Base-by-base conservation (phyloP, 1,140 invertebrate genomes). In the Amyelois transitella region DNA sequence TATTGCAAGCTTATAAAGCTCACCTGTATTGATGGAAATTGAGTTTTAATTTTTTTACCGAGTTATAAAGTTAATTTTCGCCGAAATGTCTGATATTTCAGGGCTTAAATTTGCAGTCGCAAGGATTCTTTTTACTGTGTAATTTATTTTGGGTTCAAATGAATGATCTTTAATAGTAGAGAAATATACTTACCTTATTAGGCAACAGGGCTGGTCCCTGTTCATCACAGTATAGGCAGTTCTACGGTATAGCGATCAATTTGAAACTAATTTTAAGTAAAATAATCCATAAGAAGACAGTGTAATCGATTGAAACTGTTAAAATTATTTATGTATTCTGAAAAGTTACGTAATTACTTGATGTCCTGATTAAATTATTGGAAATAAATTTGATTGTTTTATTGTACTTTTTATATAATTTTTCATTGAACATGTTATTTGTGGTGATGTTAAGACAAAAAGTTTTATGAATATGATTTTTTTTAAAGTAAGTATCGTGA, bases 331-430 rank as follows among this genome's bases (percentile, higher is more conserved):
- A 76, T 84, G 79, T 83, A 84, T 81, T 81, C 81, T 74, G 75
- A 71, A 81, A 81, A 75, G 75, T 78, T 84, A 75, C 72, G 65
- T 82, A 81, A 56, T 75, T 76, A 77, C 76, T 82, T 84, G 77
- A 81, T 85, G 83, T 86, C 83, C 78, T 75, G 76, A 86, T 81
- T 83, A 84, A 84, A 86, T 78, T 80, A 82, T 81, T 74, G 69
- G 69, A 81, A 86, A 66, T 73, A 66, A 60, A 58, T 17, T 44
- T 24, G 43, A 45, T 48, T 66, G 47, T 61, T 62, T 64, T 69
- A 59, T 62, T 72, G 67, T 43, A 50, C 18, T 19, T 10, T 25
- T 18, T 18, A 8, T 24, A 24, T 24, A 8, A 24, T 24, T 22
- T 10, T 4, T 19, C 50, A 6, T 1, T n/a, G 10, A n/a, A 50